Conservation (phyloP, 1,140 invertebrate species). For the Scaptomyza pallida region DNA sequence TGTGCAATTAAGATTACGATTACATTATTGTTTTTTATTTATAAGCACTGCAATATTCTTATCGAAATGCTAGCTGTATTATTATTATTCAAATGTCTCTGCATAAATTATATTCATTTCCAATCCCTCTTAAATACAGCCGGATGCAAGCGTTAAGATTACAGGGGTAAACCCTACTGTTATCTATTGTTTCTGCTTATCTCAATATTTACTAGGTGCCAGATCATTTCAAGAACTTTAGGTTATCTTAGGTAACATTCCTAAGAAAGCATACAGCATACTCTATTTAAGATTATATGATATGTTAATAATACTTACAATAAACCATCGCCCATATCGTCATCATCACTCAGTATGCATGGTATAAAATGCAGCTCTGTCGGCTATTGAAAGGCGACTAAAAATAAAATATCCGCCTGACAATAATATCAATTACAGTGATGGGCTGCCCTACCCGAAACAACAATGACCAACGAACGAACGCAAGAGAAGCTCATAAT, state of each 20-base stretch:
- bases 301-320: slow-evolving; percentile 16
- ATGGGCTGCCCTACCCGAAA: slow-evolving; percentile 17
- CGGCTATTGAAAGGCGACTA: slow-evolving; percentile 63
- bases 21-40: background rate
- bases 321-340: slow-evolving; percentile 13
- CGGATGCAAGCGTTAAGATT: background rate
- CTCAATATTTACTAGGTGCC: too few species aligned
- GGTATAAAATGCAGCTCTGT: slow-evolving; percentile 58
- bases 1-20: background rate
- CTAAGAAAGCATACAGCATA: too few species aligned
- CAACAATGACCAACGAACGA: slow-evolving; percentile 2
- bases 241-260: too few species aligned
- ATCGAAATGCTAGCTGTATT: background rate
- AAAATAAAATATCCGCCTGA: slow-evolving; percentile 73
- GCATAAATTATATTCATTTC: background rate
- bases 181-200: too few species aligned
- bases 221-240: too few species aligned
- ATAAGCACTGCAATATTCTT: background rate
- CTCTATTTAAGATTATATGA: background rate
- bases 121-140: background rate
- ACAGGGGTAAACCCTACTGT: too few species aligned
- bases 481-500: too few species aligned
- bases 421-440: slow-evolving; percentile 79
- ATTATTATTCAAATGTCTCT: background rate
- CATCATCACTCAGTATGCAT: slow-evolving; percentile 38